Evolutionary conservation across 1,140 invertebrate species (phyloP), one percentile per base, ranked within the genome.

Genomic region (Camponotus pennsylvanicus): DNA sequence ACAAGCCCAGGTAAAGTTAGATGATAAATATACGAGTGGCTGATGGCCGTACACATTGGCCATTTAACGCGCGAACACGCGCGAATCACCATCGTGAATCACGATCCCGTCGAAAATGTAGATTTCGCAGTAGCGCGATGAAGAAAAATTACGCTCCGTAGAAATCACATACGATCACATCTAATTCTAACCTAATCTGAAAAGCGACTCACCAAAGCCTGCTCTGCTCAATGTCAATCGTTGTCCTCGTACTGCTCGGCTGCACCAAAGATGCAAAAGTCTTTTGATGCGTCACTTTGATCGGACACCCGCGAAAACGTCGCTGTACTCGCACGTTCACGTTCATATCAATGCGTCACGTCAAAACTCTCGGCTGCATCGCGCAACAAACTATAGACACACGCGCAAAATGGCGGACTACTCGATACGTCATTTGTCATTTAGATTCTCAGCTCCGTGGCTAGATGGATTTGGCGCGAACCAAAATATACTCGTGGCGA

Each of bases 321-420:
- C 66, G 45, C 6, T 34, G 37, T 21, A 57, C 49, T 27, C 2
- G 57, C 8, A 27, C 45, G 40, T 42, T 42, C 37, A 40, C 37
- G 6, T 27, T 40, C 78, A 71, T 57, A 71, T 80, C 66, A 2
- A 80, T 32, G n/a, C 61, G 76, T 52, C n/a, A n/a, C 40, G 18
- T 42, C 13, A 32, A 80, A 79, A 67, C 4, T 21, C 45, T 37
- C 49, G 34, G 13, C 55, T 37, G 18, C 40, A 45, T 45, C 66
- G 49, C 66, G 34, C 40, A 34, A 78, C 40, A 49, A 40, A 57
- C n/a, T 42, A 18, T 21, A 37, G 42, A 40, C 18, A 66, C 18
- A 67, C 15, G 32, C 78, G 21, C 37, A 80, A 80, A 34, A 80
- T 57, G 49, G 78, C 15, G 76, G 61, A 66, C 18, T 59, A 21